phyloP scores from a whole-genome alignment of 2,888 invertebrate genomes.

The Drosophila buzzatii region DNA sequence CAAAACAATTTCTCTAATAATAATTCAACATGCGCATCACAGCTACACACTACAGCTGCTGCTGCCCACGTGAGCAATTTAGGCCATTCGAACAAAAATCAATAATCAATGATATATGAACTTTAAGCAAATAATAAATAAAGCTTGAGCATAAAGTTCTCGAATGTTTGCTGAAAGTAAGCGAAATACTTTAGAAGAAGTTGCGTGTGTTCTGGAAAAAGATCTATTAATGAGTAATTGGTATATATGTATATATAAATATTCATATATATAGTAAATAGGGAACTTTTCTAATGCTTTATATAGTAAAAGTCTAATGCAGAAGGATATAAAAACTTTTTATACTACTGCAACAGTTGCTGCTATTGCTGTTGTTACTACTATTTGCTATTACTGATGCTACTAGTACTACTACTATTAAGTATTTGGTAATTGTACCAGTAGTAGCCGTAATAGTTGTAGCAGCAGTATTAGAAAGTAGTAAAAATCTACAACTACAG shows the following conservation, averaged over 20 bases:
- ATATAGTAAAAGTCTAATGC: too few relatives aligned
- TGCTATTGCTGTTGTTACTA: not conserved
- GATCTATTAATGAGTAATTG: not conserved
- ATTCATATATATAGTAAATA: too few relatives aligned
- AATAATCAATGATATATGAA: not conserved
- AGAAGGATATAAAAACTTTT: too few relatives aligned
- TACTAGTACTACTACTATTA: too few relatives aligned
- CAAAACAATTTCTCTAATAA: conserved; percentile 17
- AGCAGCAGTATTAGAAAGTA: too few relatives aligned
- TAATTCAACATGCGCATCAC: conserved; percentile 6
- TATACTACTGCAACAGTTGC: not conserved
- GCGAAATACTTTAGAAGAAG: not conserved
- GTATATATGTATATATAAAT: too few relatives aligned
- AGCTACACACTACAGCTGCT: not conserved
- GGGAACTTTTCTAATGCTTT: too few relatives aligned
- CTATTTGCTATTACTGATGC: not conserved
- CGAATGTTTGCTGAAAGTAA: not conserved
- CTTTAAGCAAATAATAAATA: not conserved
- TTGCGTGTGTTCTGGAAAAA: not conserved
- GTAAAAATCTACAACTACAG: too few relatives aligned
- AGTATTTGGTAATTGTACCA: too few relatives aligned
- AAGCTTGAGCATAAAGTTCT: too few relatives aligned
- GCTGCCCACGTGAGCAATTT: not conserved
- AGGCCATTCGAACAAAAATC: not conserved
- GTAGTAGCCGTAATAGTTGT: too few relatives aligned